Conservation (phyloP, 2,797 vertebrate genomes). For the Odontamblyopus lacepedii region DNA sequence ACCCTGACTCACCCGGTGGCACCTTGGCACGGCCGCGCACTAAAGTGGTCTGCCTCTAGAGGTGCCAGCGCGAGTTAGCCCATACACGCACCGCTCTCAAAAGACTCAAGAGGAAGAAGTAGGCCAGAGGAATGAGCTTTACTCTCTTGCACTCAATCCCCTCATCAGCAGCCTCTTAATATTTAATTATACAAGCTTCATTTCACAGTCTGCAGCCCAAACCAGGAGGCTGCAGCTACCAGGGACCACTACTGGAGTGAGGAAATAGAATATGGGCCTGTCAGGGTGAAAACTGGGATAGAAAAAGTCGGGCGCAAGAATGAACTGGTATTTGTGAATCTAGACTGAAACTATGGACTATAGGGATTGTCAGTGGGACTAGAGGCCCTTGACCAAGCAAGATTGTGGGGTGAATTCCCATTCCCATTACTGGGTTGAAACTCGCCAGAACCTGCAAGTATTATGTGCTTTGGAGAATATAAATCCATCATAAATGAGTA, state of each 20-base stretch:
- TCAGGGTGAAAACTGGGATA: constrained; percentile 27
- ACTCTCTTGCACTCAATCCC: constrained; percentile 59
- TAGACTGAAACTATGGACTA: constrained; percentile 9
- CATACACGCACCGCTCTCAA: constrained; percentile 71
- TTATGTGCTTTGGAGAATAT: no score
- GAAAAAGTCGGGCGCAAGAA: constrained; percentile 13
- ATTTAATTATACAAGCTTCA: constrained; percentile 79
- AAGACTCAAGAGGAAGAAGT: constrained; percentile 72
- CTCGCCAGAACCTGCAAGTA: background rate
- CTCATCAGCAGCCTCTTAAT: constrained; percentile 77
- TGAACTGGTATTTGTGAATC: constrained; percentile 23
- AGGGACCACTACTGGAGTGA: constrained; percentile 40
- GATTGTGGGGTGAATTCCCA: background rate
- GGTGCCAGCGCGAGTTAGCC: constrained; percentile 71
- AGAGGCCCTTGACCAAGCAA: background rate
- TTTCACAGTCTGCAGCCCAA: constrained; percentile 63
- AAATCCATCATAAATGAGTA: no score
- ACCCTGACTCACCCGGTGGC: constrained; percentile 57
- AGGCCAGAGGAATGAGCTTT: constrained; percentile 68
- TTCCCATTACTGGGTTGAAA: background rate
- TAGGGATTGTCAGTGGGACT: background rate
- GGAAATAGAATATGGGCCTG: constrained; percentile 44
- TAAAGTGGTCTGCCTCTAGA: constrained; percentile 44
- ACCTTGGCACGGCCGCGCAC: constrained; percentile 56
- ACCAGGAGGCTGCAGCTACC: constrained; percentile 46